Base-by-base conservation (phyloP, 2,888 invertebrate species). In the Hypomecis punctinalis region DNA sequence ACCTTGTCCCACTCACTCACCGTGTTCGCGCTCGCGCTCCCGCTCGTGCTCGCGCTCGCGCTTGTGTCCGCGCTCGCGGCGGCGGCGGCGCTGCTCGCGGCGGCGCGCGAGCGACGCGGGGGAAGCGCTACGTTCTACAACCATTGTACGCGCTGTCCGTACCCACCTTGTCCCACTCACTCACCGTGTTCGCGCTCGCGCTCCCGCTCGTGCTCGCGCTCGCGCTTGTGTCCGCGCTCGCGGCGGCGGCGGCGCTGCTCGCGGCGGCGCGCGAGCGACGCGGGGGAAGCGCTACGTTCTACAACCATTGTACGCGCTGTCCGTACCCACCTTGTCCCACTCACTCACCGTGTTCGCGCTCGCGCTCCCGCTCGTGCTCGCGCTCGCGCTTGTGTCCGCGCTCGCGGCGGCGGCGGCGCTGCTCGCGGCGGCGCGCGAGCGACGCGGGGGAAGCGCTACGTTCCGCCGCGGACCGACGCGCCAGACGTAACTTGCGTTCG, bases 401-500 rank as follows among this genome's bases (percentile, higher is more conserved):
- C 52, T 76, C 75, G 55, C 78, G 65, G 56, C 75, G 69, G 6
- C 84, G 67, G 33, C 79, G 73, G 0, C 89, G 61, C 0, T 87
- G 86, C 0, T 87, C 90, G 0, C 87, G 64, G 0, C 91, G 63
- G 0, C 87, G 64, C 37, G 86, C 85, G 0, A 88, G 49, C 60
- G 88, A 87, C 0, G 77, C 87, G 0, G 89, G 90, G 0, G 88
- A 90, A 0, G 86, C 86, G 0, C 86, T 83, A 0, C 90, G 77
- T 42, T 91, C 91, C 0, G 87, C 86, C 0, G 93, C 92, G 0
- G 91, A 89, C 0, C 93, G 90, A 0, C 85, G 81, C 0, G 97
- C 98, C 70, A 97, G 93, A 35, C 97, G 95, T 1, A 99, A 91
- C 83, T 99, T 99, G 67, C 98, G 96, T 82, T 99, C 98, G 63